These are phyloP conservation scores for Spinus olivaceus DNA, from an alignment of 2,797 vertebrate genomes.

Conservation along the genomic window DNA sequence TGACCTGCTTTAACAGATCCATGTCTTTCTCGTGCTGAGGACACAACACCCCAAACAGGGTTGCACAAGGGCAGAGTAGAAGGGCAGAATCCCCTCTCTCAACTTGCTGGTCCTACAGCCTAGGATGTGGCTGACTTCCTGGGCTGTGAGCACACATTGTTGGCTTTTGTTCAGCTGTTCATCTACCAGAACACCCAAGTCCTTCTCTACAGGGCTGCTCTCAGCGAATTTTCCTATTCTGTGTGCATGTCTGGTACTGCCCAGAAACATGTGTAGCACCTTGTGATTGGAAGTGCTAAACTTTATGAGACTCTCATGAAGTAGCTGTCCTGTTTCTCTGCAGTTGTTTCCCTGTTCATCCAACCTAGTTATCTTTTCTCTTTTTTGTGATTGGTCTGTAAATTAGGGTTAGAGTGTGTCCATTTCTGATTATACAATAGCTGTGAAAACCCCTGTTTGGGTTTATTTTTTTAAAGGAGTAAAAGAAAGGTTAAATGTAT, in stretches of 20 bases:
- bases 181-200: background rate
- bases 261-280: background rate
- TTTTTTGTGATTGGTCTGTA: background rate
- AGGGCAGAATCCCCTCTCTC: background rate
- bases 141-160: background rate
- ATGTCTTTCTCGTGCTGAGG: background rate
- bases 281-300: too few species aligned
- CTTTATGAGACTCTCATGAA: background rate
- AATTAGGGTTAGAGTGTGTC: background rate
- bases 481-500: background rate
- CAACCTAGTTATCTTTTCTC: background rate
- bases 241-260: too few species aligned
- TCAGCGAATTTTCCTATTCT: too few species aligned
- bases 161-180: background rate
- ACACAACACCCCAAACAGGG: accelerated
- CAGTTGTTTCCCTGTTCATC: background rate
- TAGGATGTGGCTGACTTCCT: too few species aligned
- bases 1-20: background rate
- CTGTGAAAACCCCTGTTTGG: background rate
- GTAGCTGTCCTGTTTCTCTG: background rate
- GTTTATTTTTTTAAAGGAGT: background rate
- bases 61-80: accelerated
- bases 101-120: background rate
- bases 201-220: background rate
- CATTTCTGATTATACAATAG: background rate